Base-by-base conservation (phyloP, 2,113 vertebrate genomes). In the Cairina moschata region DNA sequence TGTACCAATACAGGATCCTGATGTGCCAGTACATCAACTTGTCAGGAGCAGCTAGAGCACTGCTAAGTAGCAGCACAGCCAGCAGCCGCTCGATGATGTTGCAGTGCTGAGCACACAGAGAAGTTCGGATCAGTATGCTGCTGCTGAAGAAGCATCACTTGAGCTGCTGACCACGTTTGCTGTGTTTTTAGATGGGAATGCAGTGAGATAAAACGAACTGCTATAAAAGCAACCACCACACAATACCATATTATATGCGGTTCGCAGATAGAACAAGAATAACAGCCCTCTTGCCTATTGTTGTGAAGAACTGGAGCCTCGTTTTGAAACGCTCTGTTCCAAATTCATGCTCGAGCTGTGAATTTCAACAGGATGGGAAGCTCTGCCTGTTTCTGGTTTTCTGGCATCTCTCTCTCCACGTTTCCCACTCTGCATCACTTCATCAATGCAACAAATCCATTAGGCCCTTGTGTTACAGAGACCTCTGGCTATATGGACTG, bases 41-140 rank as follows among this genome's bases (percentile, higher is more conserved):
- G 84, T 38, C 91, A 86, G 76, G 8, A 60, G 80, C 3, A 2
- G n/a, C 66, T 23, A 5, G 9, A 59, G 78, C 65, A 80, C 69
- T 68, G 38, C 17, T 73, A 84, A 88, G 34, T 2, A 88, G 87
- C 79, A 80, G 55, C 6, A 5, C 76, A n/a, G 52, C 0, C 3
- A 69, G 71, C 54, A 54, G 5, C 11, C 1, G 26, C 56, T 83
- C 85, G 22, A 15, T 2, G 65, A 5, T 4, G 8, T 23, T 50
- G 25, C 46, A 20, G 8, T 26, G 78, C 54, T 60, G 26, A 86
- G 62, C 0, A 0, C 1, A 48, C 36, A 36, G 0, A 4, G 5
- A 68, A 38, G 38, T n/a, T 81, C 28, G 0, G 26, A 78, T 26
- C 50, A n/a, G 28, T 15, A 72, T 59, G 52, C 86, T 81, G 54